phyloP scores from a whole-genome alignment of 2,797 vertebrate species.

The Onychomys torridus region DNA sequence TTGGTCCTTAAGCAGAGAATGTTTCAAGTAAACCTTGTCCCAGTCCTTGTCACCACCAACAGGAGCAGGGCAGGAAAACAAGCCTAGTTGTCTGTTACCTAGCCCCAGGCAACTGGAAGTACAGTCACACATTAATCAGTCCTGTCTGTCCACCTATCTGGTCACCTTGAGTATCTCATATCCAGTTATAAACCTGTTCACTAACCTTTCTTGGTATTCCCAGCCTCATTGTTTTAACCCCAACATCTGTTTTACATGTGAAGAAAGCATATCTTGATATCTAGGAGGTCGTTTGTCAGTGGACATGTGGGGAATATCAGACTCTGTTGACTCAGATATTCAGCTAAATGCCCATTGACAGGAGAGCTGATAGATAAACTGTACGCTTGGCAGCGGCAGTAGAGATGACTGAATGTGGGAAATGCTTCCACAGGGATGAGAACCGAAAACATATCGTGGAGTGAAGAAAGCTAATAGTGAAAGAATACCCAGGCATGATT shows the following conservation, averaged over 20 bases:
- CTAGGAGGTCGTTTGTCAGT: neutral
- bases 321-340: neutral
- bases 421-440: neutral
- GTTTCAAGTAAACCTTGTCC: neutral
- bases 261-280: neutral
- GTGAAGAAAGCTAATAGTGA: neutral
- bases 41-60: neutral
- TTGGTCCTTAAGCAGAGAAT: neutral
- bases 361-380: neutral
- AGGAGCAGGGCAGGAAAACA: neutral
- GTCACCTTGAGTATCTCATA: no score
- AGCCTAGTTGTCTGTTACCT: neutral
- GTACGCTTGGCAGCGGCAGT: neutral
- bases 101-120: rapidly evolving
- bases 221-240: neutral
- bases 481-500: neutral
- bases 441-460: neutral
- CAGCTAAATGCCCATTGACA: neutral
- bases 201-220: neutral
- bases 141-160: neutral
- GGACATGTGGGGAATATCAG: neutral
- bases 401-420: neutral
- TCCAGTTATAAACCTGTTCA: no score
- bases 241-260: neutral
- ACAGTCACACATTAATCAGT: rapidly evolving